Evolutionary conservation across 1,140 invertebrate genomes (phyloP), one percentile per base, ranked within the genome.

Genomic region (Drosophila nannoptera): DNA sequence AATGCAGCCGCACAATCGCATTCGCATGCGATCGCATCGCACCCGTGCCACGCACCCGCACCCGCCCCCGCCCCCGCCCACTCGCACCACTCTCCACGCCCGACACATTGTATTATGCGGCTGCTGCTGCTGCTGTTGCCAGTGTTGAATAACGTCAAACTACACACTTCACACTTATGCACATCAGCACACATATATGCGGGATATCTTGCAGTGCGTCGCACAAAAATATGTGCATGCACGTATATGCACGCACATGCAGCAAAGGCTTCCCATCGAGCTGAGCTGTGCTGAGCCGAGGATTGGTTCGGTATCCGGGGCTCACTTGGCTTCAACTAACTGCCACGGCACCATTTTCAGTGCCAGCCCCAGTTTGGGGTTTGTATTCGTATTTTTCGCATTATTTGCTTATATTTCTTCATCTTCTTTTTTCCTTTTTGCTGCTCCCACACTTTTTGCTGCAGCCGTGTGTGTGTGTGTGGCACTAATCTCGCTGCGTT

Each of bases 11-110:
- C 80, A 86, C 73, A 86, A 84, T 80, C 76, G 62, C 68, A 83
- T 84, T 84, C 78, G 76, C 80, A 78, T 75, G 65, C 80, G 76
- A 83, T 84, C 80, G 84, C 80, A 81, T 84, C 80, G 76, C 68
- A 22, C 22, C 22, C 22, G 22, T 22, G 22, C 22, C 22, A 22
- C 22, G 22, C 3, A 22, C 22, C 22, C n/a, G n/a, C n/a, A n/a
- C n/a, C n/a, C n/a, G n/a, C n/a, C 22, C 22, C 1, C 22, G 22
- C 3, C 1, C 22, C 22, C 22, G 22, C 22, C 22, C 22, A 1
- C 22, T 22, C 22, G 22, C 3, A 22, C 22, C 22, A 22, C 22
- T 22, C 22, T 22, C 38, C 14, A 32, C 22, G 46, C 29, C 59
- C 22, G 1, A 22, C 22, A 22, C 22, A 22, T 22, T 22, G 22